These are phyloP conservation scores for Tetragonula carbonaria DNA, from an alignment of 2,888 invertebrate species.

Conservation along the genomic window DNA sequence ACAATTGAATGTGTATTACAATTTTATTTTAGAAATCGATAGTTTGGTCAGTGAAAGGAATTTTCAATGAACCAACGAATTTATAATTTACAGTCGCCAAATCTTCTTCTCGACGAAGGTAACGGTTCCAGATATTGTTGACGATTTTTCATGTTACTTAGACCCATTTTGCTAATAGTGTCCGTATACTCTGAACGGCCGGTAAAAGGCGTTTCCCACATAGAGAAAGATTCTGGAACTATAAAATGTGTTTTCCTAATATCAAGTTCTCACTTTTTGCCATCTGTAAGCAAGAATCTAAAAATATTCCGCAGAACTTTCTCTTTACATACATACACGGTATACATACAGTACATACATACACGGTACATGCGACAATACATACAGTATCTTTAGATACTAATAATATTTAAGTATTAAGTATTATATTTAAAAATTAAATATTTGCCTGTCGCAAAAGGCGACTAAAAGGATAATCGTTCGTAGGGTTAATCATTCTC, in stretches of 20 bases:
- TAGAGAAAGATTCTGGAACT: slow-evolving; percentile 85
- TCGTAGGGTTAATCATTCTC: too few species aligned
- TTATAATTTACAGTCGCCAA: slow-evolving; percentile 83
- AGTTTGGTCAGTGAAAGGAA: background rate
- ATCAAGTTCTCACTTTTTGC: background rate
- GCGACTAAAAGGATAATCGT: too few species aligned
- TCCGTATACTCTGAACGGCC: slow-evolving; percentile 88
- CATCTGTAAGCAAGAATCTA: background rate
- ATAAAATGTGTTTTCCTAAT: slow-evolving; percentile 31
- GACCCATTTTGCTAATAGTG: slow-evolving; percentile 86
- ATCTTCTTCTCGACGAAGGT: slow-evolving; percentile 86
- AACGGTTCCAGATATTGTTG: slow-evolving; percentile 87
- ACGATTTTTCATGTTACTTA: slow-evolving; percentile 86
- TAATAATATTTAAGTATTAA: too few species aligned
- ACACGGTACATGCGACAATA: too few species aligned
- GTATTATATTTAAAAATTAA: too few species aligned
- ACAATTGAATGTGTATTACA: background rate
- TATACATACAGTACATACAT: too few species aligned
- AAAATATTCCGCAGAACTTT: background rate
- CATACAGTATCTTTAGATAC: too few species aligned
- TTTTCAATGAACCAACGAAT: background rate
- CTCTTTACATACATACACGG: background rate
- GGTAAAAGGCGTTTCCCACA: slow-evolving; percentile 86
- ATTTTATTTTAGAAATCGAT: background rate
- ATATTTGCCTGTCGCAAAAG: too few species aligned